Conservation (phyloP, 2,888 invertebrate species). For the Meiosimyza platycephala region DNA sequence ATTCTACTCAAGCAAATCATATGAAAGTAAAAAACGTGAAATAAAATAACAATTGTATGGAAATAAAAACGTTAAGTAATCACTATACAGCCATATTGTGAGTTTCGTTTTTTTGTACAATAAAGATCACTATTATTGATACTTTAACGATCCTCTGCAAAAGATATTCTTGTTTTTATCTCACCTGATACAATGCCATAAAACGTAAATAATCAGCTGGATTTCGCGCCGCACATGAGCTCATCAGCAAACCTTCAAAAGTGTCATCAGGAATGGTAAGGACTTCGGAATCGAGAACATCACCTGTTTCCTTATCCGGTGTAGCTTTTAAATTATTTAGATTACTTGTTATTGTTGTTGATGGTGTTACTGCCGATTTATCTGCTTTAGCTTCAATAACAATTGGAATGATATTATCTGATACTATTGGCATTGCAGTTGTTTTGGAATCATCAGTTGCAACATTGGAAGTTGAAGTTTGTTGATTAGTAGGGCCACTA, state of each 20-base stretch:
- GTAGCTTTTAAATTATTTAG: conserved; percentile 31
- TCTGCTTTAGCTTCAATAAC: neutral
- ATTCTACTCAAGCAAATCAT: conserved; percentile 52
- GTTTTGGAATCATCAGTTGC: neutral
- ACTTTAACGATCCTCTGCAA: neutral
- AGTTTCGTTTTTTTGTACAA: too few species aligned
- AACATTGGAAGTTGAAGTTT: neutral
- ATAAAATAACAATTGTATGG: conserved; percentile 23
- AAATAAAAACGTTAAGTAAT: neutral
- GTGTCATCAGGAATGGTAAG: conserved; percentile 48
- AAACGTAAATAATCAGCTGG: conserved; percentile 62
- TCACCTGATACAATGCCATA: conserved; percentile 65
- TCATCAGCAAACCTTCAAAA: conserved; percentile 63
- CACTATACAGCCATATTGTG: neutral
- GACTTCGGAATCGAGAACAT: conserved; percentile 48
- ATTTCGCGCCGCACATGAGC: conserved; percentile 61
- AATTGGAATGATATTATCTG: neutral
- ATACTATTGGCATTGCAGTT: neutral
- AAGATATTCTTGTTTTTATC: neutral
- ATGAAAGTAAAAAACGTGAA: conserved; percentile 33
- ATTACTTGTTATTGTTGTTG: conserved; percentile 1
- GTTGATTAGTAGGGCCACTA: too few species aligned
- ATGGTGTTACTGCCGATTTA: neutral
- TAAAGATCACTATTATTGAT: too few species aligned
- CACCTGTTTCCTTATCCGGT: conserved; percentile 39